phyloP scores from a whole-genome alignment of 2,113 vertebrate genomes.

The Nansenia antarctica region DNA sequence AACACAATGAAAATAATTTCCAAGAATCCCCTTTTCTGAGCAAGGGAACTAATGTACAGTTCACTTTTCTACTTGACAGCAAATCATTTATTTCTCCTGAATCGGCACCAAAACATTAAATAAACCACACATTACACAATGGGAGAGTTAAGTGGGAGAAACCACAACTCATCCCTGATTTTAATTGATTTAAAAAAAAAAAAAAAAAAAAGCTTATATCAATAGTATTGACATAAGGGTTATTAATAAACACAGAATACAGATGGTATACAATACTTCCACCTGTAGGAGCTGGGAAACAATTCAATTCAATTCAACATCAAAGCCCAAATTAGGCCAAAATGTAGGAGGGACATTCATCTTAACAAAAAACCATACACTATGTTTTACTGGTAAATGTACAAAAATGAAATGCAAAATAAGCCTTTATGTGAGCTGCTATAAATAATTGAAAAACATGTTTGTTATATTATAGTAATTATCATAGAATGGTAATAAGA shows the following conservation, averaged over 20 bases:
- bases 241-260: background rate
- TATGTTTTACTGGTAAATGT: slow-evolving; percentile 71
- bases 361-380: slow-evolving; percentile 56
- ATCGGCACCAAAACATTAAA: background rate
- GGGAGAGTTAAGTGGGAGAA: background rate
- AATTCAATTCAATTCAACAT: background rate
- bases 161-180: background rate
- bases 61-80: background rate
- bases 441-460: slow-evolving; percentile 14
- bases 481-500: no score
- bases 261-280: slow-evolving; percentile 33
- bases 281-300: slow-evolving; percentile 28
- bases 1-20: no score
- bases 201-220: background rate
- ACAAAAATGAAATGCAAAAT: slow-evolving; percentile 57
- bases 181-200: no score
- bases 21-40: no score
- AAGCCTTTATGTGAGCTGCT: slow-evolving; percentile 30
- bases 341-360: slow-evolving; percentile 29
- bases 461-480: slow-evolving; percentile 25
- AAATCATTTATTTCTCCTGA: background rate
- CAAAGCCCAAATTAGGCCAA: background rate
- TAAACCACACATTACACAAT: background rate
- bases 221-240: slow-evolving; percentile 2
- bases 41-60: no score